These are phyloP conservation scores for Arvicanthis niloticus DNA, from an alignment of 2,113 vertebrate genomes.

Conservation along the genomic window DNA sequence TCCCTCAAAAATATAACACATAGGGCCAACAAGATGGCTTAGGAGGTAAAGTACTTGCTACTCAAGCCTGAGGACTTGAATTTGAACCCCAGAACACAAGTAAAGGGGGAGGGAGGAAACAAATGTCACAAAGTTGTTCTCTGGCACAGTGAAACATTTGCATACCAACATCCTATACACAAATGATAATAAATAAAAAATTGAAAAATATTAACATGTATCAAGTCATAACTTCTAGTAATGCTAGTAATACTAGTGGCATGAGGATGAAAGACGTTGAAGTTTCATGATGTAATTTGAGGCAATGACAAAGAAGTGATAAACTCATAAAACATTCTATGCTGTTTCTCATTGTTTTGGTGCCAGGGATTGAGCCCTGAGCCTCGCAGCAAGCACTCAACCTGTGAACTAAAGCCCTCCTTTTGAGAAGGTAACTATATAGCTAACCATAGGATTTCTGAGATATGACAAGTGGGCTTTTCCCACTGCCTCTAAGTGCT, in stretches of 20 bases:
- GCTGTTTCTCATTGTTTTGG: background rate
- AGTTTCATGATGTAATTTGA: background rate
- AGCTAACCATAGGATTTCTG: background rate
- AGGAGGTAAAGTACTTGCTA: background rate
- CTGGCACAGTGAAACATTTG: background rate
- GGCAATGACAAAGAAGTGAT: background rate
- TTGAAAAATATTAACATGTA: background rate
- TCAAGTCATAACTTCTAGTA: background rate
- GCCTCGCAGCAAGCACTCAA: background rate
- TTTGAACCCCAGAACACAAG: background rate
- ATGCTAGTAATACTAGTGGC: background rate
- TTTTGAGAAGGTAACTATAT: background rate
- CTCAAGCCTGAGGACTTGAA: background rate
- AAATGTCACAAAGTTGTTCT: background rate
- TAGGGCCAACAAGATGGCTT: background rate
- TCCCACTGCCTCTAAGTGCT: background rate
- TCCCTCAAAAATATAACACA: background rate
- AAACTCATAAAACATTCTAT: background rate
- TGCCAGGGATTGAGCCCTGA: background rate
- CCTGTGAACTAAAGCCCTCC: background rate
- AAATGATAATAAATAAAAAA: background rate
- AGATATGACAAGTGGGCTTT: slow-evolving; percentile 9
- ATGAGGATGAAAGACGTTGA: background rate
- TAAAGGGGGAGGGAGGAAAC: background rate
- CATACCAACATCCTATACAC: background rate